Conservation (phyloP, 2,888 invertebrate genomes). For the Latrodectus hesperus region DNA sequence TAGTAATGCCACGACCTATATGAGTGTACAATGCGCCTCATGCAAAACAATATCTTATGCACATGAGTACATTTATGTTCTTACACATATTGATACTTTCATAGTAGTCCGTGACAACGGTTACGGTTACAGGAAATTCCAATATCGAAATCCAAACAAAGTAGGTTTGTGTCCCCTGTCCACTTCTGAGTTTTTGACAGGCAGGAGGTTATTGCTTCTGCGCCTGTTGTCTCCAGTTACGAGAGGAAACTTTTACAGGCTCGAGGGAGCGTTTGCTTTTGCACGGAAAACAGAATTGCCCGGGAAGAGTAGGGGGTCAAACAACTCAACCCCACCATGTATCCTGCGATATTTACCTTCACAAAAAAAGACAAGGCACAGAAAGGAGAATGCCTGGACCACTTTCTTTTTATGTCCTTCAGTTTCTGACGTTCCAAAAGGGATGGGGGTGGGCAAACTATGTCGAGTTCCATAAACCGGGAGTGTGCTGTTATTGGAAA, state of each 20-base stretch:
- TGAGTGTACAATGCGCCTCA: no score
- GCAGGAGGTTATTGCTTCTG: no score
- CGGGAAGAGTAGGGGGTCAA: constrained; percentile 13
- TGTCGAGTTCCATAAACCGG: constrained; percentile 22
- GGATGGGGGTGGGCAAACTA: constrained; percentile 10
- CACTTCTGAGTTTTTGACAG: no score
- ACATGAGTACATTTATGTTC: no score
- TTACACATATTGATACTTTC: no score
- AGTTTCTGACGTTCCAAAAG: constrained; percentile 9
- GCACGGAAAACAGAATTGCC: not conserved
- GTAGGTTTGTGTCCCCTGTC: not conserved
- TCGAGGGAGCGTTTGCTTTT: constrained; percentile 35
- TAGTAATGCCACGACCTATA: no score
- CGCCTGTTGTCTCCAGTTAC: not conserved
- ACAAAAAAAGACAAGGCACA: not conserved
- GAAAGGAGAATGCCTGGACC: not conserved
- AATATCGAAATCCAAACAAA: constrained; percentile 30
- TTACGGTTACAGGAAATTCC: not conserved
- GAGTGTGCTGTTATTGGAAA: constrained; percentile 34
- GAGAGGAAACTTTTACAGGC: constrained; percentile 26
- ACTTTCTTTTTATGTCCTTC: constrained; percentile 47
- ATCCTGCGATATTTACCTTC: not conserved
- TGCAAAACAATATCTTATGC: no score
- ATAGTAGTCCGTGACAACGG: no score
- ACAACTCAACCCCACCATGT: constrained; percentile 40